Conservation (phyloP, 2,888 invertebrate genomes). For the Dicycla oo region DNA sequence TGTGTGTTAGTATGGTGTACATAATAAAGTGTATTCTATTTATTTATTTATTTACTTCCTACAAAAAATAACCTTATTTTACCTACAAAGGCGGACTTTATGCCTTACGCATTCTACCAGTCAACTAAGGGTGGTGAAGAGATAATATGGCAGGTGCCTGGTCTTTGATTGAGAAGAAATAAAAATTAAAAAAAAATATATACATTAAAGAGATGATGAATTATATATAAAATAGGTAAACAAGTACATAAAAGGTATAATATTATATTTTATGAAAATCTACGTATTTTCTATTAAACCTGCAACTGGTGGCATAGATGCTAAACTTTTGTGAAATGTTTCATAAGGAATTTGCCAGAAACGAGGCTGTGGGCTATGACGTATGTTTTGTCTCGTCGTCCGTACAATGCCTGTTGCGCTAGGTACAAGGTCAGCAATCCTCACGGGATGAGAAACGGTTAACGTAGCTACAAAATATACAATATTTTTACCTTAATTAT, state of each 20-base stretch:
- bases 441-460: constrained; percentile 6
- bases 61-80: no score
- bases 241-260: no score
- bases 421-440: constrained; percentile 13
- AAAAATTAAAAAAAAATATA: no score
- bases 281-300: neutral
- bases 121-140: no score
- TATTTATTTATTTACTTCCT: no score
- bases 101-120: no score
- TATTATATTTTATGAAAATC: neutral
- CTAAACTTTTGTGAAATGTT: neutral
- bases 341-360: neutral
- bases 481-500: neutral
- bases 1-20: neutral
- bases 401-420: constrained; percentile 39
- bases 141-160: no score
- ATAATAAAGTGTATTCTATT: neutral
- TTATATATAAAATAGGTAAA: no score
- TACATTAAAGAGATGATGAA: no score
- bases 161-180: no score
- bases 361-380: neutral
- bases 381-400: neutral
- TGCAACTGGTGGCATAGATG: no score
- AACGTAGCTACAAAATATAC: constrained; percentile 6
- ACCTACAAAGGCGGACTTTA: no score